Percentiles rank a stretch among this genome's conserved stretches.
These are phyloP conservation scores for Trematomus bernacchii DNA, from an alignment of 2,797 vertebrate species.

Conservation along the genomic window DNA sequence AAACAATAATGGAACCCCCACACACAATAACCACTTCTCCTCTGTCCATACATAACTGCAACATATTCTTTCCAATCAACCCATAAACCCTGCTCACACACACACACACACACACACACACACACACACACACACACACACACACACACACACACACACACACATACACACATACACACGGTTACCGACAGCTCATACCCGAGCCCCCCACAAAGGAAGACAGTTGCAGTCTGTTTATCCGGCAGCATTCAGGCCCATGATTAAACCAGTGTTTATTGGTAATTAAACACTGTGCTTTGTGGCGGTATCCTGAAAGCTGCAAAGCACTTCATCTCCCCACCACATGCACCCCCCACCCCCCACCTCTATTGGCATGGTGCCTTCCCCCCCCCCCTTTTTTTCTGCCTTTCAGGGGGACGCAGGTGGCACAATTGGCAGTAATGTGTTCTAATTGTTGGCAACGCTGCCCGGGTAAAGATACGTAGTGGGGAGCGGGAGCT, in stretches of 20 bases:
- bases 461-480: conserved; percentile 79
- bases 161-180: conserved; percentile 3
- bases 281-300: conserved; percentile 86
- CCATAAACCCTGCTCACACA: conserved; percentile 34
- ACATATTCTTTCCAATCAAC: conserved; percentile 53
- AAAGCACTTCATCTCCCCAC: conserved; percentile 65
- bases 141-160: conserved; percentile 19
- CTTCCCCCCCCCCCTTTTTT: conserved; percentile 56
- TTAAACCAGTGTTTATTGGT: conserved; percentile 85
- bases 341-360: conserved; percentile 63
- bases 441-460: conserved; percentile 88
- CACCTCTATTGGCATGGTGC: conserved; percentile 72
- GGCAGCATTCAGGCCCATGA: conserved; percentile 72
- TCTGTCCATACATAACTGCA: conserved; percentile 24
- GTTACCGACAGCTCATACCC: conserved; percentile 34
- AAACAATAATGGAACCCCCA: conserved; percentile 57
- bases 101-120: conserved; percentile 5
- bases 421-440: conserved; percentile 88
- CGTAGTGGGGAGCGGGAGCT: conserved; percentile 71
- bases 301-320: conserved; percentile 76
- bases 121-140: conserved; percentile 6
- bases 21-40: conserved; percentile 22
- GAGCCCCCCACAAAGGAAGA: conserved; percentile 54
- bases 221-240: conserved; percentile 70
- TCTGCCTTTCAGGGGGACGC: conserved; percentile 79